Conservation (phyloP, 2,113 vertebrate species). For the Andinoacara biseriatus region DNA sequence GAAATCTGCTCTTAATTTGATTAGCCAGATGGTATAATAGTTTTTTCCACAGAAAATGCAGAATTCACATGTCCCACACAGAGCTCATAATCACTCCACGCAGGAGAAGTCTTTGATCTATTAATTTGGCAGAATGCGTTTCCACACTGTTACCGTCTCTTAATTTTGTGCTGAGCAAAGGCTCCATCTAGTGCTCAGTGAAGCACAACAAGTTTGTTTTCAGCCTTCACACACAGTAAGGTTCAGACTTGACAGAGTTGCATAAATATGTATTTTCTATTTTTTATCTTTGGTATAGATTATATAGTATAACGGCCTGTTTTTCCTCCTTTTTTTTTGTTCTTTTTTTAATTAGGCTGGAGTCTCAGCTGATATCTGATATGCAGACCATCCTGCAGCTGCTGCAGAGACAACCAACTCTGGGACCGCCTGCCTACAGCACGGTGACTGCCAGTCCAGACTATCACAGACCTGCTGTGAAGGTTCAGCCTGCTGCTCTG, state of each 20-base stretch:
- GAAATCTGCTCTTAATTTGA: slow-evolving; percentile 59
- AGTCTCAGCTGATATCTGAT: slow-evolving; percentile 95
- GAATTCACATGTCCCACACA: slow-evolving; percentile 65
- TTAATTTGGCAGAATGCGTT: slow-evolving; percentile 36
- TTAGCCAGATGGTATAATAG: slow-evolving; percentile 50
- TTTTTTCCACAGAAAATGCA: slow-evolving; percentile 59
- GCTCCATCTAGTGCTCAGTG: slow-evolving; percentile 62
- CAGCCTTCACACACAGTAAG: neutral
- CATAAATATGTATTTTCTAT: neutral
- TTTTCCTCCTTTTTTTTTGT: neutral
- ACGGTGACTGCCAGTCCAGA: slow-evolving; percentile 88
- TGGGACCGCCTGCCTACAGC: slow-evolving; percentile 95
- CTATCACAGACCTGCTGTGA: slow-evolving; percentile 83
- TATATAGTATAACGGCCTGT: neutral
- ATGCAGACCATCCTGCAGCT: slow-evolving; percentile 95
- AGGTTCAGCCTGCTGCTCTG: slow-evolving; percentile 81
- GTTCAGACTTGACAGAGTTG: neutral
- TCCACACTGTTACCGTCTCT: slow-evolving; percentile 5
- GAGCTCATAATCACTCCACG: slow-evolving; percentile 66
- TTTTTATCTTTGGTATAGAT: neutral
- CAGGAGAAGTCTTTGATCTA: slow-evolving; percentile 41
- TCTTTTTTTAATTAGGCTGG: slow-evolving; percentile 81
- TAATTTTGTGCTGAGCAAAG: slow-evolving; percentile 35
- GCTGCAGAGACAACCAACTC: slow-evolving; percentile 88
- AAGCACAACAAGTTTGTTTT: slow-evolving; percentile 2